Base-by-base conservation (phyloP, 2,888 invertebrate genomes). In the Kuschelorhynchus macadamiae region DNA sequence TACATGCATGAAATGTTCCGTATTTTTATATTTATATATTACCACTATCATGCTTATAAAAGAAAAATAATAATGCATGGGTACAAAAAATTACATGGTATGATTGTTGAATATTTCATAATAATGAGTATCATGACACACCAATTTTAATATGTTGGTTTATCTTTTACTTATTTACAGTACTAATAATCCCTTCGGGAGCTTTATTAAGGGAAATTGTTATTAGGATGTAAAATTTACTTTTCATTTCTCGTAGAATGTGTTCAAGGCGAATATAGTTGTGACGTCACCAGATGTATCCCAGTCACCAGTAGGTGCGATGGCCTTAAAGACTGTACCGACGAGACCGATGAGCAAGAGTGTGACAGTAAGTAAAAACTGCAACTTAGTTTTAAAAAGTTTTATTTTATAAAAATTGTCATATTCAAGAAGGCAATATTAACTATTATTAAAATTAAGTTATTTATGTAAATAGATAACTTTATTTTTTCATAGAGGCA, bases 331-430 rank as follows among this genome's bases (percentile, higher is more conserved):
- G 88, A 92, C 70, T 92, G 92, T 75, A 76, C 82, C 8, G 93
- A 93, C 76, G 86, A 87, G 12, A 87, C 88, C 1, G 93, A 93
- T 76, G 92, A 93, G 80, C 80, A 82, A 2, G 86, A 86, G 75
- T 93, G 93, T 76, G 77, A 60, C 62, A 70, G 80, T 80, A 75
- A 73, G 75, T 71, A 11, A 2, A 30, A n/a, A n/a, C n/a, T n/a
- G n/a, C n/a, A n/a, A n/a, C n/a, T n/a, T n/a, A n/a, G n/a, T n/a
- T n/a, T n/a, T n/a, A n/a, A n/a, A n/a, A n/a, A n/a, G n/a, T n/a
- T n/a, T n/a, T n/a, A n/a, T n/a, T n/a, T 49, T 21, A 5, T 20
- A n/a, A 21, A 1, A n/a, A 18, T 47, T 1, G 17, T 1, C 11
- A 11, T 18, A 21, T 47, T 17, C 5, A 16, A 16, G 44, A 5